Evolutionary conservation across 2,113 vertebrate species (phyloP).

Genomic region (Shinisaurus crocodilurus): DNA sequence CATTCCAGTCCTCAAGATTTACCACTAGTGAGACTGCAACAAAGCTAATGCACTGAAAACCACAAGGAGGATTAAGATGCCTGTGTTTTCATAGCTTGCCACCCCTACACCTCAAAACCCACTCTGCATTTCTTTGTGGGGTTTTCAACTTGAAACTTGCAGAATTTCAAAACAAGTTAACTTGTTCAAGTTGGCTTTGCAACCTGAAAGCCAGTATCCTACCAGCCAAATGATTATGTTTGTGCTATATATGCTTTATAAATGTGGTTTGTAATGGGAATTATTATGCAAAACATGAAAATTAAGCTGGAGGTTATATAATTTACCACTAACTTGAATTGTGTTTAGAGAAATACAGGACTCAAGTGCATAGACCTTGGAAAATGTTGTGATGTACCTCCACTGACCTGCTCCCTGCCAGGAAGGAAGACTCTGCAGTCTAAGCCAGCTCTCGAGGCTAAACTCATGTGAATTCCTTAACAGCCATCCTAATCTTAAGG

Average conservation of each 20-base stretch:
- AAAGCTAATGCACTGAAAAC: conserved; percentile 55
- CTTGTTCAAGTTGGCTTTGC: neutral
- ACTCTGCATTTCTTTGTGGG: neutral
- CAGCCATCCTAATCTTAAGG: neutral
- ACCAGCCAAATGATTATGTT: neutral
- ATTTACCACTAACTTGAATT: neutral
- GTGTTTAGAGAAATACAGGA: neutral
- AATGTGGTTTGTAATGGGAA: neutral
- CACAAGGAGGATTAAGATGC: conserved; percentile 31
- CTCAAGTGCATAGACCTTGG: neutral
- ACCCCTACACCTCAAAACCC: neutral
- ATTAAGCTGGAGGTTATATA: neutral
- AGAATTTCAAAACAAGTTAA: neutral
- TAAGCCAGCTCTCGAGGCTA: neutral
- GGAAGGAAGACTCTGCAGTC: neutral
- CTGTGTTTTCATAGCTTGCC: neutral
- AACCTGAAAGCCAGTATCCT: neutral
- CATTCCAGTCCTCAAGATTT: conserved; percentile 54
- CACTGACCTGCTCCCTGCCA: neutral
- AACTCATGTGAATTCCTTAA: neutral
- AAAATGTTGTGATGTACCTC: neutral
- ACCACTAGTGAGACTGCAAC: conserved; percentile 66
- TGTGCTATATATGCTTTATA: neutral
- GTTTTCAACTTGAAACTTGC: neutral
- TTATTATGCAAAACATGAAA: neutral